A percentile compares a stretch with the other conserved stretches of the same genome.
Conservation (phyloP, 23 tunicate genomes). For the Ascidia mentula region DNA sequence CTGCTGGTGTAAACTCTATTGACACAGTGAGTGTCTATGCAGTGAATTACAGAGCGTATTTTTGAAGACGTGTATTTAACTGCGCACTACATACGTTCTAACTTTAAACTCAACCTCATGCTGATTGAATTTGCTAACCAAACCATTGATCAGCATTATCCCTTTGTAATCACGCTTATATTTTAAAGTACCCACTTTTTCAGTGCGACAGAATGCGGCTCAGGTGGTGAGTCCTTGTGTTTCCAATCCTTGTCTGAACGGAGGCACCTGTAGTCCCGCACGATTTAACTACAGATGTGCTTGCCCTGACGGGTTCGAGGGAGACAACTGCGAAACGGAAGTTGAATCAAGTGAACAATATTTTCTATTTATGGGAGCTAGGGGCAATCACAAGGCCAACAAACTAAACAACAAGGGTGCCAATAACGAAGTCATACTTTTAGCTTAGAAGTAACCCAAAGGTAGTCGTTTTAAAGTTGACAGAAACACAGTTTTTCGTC, state of each 20-base stretch:
- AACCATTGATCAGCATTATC: too few species aligned
- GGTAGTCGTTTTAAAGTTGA: too few species aligned
- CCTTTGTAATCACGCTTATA: too few species aligned
- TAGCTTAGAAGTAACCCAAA: not conserved
- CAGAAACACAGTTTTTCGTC: not conserved
- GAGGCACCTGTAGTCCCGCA: conserved; percentile 48
- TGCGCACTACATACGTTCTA: too few species aligned
- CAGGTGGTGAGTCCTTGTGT: conserved; percentile 60
- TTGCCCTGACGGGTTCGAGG: conserved; percentile 68
- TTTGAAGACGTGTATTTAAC: too few species aligned
- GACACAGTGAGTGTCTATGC: too few species aligned
- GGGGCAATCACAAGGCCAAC: not conserved
- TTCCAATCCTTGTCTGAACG: conserved; percentile 84
- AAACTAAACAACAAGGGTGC: not conserved
- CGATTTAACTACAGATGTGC: conserved; percentile 40
- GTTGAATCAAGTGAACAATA: conserved; percentile 10
- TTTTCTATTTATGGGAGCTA: not conserved
- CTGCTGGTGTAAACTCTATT: too few species aligned
- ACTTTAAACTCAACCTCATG: too few species aligned
- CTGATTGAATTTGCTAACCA: too few species aligned
- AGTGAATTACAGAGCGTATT: too few species aligned
- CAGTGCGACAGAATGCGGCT: too few species aligned
- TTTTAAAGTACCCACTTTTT: too few species aligned
- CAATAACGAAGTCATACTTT: not conserved
- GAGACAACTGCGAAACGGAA: conserved; percentile 65